phyloP scores from a whole-genome alignment of 2,113 vertebrate genomes.

The Tapirus terrestris region DNA sequence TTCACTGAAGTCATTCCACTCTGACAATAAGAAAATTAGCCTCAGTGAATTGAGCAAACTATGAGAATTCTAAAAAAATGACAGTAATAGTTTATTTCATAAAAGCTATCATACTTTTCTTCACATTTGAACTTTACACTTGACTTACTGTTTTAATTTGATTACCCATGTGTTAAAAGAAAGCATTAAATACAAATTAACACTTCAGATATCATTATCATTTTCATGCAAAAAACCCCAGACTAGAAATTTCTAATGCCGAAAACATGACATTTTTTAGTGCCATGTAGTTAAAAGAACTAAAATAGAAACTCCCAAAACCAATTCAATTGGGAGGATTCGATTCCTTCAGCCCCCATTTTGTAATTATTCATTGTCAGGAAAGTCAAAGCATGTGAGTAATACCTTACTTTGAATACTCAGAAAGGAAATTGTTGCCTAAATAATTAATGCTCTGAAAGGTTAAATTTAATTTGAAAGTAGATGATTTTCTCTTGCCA shows the following conservation, averaged over 20 bases:
- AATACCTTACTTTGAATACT: conserved; percentile 49
- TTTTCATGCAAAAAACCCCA: conserved; percentile 6
- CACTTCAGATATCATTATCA: background rate
- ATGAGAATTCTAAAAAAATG: background rate
- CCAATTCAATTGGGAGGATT: background rate
- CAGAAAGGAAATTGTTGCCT: conserved; percentile 67
- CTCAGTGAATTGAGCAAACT: background rate
- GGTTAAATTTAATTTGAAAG: conserved; percentile 75
- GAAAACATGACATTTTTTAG: background rate
- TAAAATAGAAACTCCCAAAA: conserved; percentile 29
- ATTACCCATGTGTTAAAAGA: background rate
- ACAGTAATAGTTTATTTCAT: background rate
- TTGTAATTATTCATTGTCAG: conserved; percentile 54
- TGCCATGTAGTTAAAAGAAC: background rate
- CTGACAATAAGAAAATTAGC: conserved; percentile 27
- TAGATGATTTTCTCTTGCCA: conserved; percentile 60
- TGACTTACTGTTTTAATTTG: conserved; percentile 33
- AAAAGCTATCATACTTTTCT: background rate
- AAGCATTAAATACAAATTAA: conserved; percentile 43
- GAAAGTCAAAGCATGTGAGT: conserved; percentile 53
- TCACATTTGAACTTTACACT: conserved; percentile 9
- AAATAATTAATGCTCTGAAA: conserved; percentile 77
- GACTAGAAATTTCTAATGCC: conserved; percentile 27
- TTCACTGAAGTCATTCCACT: background rate
- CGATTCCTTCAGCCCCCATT: background rate